Base-by-base conservation (phyloP, 2,797 vertebrate genomes). In the Pangasius djambal region DNA sequence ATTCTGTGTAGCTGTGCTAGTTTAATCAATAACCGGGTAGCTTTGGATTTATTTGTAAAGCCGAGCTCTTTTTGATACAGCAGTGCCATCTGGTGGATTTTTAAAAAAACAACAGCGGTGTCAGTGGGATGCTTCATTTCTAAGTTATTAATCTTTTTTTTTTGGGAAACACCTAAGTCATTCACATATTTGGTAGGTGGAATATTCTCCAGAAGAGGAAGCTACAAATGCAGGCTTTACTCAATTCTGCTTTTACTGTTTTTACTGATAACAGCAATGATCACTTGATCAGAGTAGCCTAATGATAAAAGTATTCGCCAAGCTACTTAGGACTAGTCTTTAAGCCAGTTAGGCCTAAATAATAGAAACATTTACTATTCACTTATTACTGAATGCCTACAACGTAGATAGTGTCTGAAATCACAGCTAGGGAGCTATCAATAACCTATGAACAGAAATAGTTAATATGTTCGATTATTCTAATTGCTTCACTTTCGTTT, bases 1-100 rank as follows among this genome's bases (percentile, higher is more conserved):
- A 7, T 69, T 67, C 31, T 69, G 48, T 79, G 9, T 25, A 44
- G 65, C 55, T 34, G 69, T 50, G 25, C 65, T 70, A 31, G 6
- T 74, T 44, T 61, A 75, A 88, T 83, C 52, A 18, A 15, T 72
- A 25, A 31, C 7, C 55, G 48, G 31, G 40, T 52, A 37, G 57
- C 18, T 55, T 44, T 28, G 63, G 34, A 28, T 67, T 79, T 78
- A 67, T 52, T 63, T 65, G 28, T 48, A n/a, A n/a, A n/a, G 50
- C 25, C 5, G 6, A 55, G 50, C 12, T 44, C 48, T 83, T 50
- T 67, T 34, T 75, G 15, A 63, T 50, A n/a, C 6, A 10, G 12
- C 94, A 69, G 92, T 94, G 93, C 93, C 95, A 92, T 88, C 94
- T 95, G 79, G 92, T 95, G 95, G 91, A 55, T 9, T 4, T 72